These are phyloP conservation scores for Lucifuga dentata DNA, from an alignment of 2,113 vertebrate species.

Conservation along the genomic window DNA sequence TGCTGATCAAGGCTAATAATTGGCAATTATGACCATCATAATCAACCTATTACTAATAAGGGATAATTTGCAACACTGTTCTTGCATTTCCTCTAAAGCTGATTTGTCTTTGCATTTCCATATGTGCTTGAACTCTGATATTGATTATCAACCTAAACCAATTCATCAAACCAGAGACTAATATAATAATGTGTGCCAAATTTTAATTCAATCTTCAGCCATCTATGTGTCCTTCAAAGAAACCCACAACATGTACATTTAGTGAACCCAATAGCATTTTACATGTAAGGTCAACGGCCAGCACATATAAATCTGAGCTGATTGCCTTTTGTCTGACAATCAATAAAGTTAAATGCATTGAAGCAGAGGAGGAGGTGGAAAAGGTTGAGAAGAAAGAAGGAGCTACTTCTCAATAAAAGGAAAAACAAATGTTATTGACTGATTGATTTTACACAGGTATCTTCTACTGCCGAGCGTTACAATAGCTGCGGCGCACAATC, in stretches of 20 bases:
- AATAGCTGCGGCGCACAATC: conserved; percentile 59
- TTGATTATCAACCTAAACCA: conserved; percentile 45
- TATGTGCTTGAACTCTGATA: conserved; percentile 30
- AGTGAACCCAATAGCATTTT: conserved; percentile 90
- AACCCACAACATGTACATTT: conserved; percentile 89
- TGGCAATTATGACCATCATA: conserved; percentile 69
- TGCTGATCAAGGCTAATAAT: conserved; percentile 71
- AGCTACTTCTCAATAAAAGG: conserved; percentile 72
- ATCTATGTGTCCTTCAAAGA: conserved; percentile 72
- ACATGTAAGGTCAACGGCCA: conserved; percentile 90
- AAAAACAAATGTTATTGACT: conserved; percentile 58
- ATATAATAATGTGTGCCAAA: neutral
- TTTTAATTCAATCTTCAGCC: neutral
- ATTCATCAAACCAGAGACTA: conserved; percentile 39
- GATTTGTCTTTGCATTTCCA: conserved; percentile 27
- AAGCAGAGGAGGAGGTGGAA: conserved; percentile 67
- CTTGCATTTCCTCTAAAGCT: conserved; percentile 24
- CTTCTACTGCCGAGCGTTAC: conserved; percentile 55
- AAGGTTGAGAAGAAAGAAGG: conserved; percentile 62
- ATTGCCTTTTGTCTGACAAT: conserved; percentile 90
- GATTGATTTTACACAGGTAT: conserved; percentile 66
- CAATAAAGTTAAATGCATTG: conserved; percentile 91
- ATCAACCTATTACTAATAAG: conserved; percentile 68
- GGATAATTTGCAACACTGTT: conserved; percentile 34
- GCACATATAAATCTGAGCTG: conserved; percentile 91